Evolutionary conservation across 2,888 invertebrate genomes (phyloP).

Genomic region (Fragum whitleyi): DNA sequence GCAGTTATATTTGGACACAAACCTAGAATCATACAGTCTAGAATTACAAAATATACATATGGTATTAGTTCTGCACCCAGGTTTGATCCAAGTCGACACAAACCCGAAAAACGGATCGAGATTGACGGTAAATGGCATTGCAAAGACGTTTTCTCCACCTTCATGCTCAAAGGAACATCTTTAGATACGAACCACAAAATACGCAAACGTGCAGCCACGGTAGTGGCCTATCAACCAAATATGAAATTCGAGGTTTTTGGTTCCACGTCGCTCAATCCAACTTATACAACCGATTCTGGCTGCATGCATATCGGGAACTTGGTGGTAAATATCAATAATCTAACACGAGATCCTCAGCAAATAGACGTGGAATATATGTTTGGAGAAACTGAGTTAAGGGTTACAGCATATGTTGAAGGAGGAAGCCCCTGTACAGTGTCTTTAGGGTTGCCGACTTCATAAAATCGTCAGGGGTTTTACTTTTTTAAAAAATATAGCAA

Average conservation of each 20-base stretch:
- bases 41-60: conserved; percentile 8
- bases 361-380: neutral
- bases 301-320: neutral
- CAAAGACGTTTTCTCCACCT: conserved; percentile 6
- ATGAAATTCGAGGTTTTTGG: neutral
- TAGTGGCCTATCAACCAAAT: neutral
- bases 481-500: neutral
- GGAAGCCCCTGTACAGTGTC: neutral
- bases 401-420: neutral
- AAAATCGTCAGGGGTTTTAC: neutral
- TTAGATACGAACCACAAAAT: neutral
- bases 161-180: neutral
- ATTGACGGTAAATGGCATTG: neutral
- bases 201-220: neutral
- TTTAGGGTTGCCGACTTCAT: neutral
- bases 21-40: neutral
- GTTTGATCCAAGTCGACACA: neutral
- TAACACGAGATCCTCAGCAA: neutral
- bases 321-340: neutral
- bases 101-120: neutral
- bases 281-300: neutral
- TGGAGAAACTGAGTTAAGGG: neutral
- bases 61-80: neutral
- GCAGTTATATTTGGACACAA: neutral
- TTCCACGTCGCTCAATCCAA: neutral